These are phyloP conservation scores for Omphaloscelis lunosa DNA, from an alignment of 2,888 invertebrate species.

Conservation along the genomic window DNA sequence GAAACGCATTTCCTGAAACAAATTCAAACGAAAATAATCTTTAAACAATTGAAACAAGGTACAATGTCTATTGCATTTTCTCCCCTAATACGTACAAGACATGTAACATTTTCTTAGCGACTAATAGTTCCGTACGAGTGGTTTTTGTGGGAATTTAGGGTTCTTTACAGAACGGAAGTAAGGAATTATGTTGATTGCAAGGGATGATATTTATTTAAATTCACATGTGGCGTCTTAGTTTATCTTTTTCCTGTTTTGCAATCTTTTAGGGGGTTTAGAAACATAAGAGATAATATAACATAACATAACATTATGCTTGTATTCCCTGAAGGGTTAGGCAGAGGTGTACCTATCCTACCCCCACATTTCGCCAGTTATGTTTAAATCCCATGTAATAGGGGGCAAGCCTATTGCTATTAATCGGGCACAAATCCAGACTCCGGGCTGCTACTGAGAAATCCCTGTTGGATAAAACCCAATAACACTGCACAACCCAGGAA, in stretches of 20 bases:
- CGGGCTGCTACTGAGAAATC: too few species aligned
- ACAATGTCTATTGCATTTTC: not conserved
- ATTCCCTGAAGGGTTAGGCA: too few species aligned
- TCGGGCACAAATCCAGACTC: too few species aligned
- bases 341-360: too few species aligned
- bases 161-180: conserved; percentile 71
- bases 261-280: conserved; percentile 5
- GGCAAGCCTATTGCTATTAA: too few species aligned
- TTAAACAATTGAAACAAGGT: accelerated
- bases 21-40: not conserved
- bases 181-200: conserved; percentile 67
- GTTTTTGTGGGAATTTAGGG: conserved; percentile 78
- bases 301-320: too few species aligned
- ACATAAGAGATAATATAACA: not conserved
- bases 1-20: not conserved
- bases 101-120: conserved; percentile 62
- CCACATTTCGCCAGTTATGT: too few species aligned
- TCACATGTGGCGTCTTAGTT: conserved; percentile 27
- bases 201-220: conserved; percentile 48
- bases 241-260: conserved; percentile 29
- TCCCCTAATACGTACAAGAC: conserved; percentile 35
- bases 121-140: conserved; percentile 75
- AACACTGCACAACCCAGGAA: too few species aligned
- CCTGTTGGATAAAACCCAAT: too few species aligned
- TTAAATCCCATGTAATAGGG: too few species aligned